These are phyloP conservation scores for Ficedula albicollis DNA, from an alignment of 2,797 vertebrate species.

Conservation along the genomic window DNA sequence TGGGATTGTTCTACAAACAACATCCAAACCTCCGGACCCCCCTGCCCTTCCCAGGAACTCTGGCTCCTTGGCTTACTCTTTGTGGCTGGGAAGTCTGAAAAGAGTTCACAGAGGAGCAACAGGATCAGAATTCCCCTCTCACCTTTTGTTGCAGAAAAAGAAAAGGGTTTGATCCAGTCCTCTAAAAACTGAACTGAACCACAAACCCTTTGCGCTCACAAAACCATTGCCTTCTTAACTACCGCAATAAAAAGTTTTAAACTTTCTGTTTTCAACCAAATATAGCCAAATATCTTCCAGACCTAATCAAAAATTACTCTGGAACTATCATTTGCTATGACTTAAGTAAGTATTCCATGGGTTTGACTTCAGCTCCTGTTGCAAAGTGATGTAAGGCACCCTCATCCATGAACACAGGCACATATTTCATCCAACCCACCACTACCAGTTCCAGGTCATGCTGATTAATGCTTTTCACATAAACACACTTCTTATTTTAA, in stretches of 20 bases:
- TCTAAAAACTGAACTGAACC: background rate
- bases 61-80: constrained; percentile 7
- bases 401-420: background rate
- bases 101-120: constrained; percentile 12
- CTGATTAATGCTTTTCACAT: constrained; percentile 13
- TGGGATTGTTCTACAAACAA: background rate
- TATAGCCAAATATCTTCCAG: background rate
- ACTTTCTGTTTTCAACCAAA: background rate
- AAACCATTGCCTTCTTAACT: background rate
- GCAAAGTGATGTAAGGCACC: background rate
- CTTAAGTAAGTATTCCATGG: background rate
- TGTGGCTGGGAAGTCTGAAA: constrained; percentile 16
- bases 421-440: background rate
- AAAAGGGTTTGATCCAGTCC: background rate
- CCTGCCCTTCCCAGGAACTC: constrained; percentile 18
- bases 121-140: constrained; percentile 24
- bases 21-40: background rate
- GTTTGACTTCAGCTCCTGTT: background rate
- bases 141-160: background rate
- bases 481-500: constrained; percentile 47
- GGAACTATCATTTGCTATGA: background rate
- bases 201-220: background rate
- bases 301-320: background rate
- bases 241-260: background rate
- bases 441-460: background rate